A percentile compares a stretch with the other conserved stretches of the same genome.
These are phyloP conservation scores for Sebastes iracundus DNA, from an alignment of 2,797 vertebrate genomes.

Conservation along the genomic window DNA sequence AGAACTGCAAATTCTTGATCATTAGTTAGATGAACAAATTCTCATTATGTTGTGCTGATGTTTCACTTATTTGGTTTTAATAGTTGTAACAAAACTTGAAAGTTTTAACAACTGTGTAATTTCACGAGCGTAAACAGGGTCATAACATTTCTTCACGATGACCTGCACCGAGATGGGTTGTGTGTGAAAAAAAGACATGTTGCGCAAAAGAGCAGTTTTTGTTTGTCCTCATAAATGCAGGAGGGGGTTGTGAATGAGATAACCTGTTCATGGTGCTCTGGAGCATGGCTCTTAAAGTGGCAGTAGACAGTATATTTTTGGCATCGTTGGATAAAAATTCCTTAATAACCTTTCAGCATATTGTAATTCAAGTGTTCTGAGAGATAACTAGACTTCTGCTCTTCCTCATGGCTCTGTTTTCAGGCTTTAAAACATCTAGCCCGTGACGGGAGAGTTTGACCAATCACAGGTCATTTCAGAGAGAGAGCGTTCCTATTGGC, in stretches of 20 bases:
- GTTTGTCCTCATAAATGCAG: not conserved
- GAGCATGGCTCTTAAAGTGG: not conserved
- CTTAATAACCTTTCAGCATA: too few relatives aligned
- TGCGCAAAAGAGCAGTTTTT: not conserved
- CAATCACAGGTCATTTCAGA: too few relatives aligned
- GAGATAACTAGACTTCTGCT: too few relatives aligned
- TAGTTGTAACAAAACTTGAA: not conserved
- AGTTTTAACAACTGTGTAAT: not conserved
- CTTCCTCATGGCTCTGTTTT: too few relatives aligned
- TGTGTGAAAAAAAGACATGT: not conserved
- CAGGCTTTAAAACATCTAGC: too few relatives aligned
- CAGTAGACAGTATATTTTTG: too few relatives aligned
- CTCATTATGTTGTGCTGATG: not conserved
- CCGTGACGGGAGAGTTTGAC: too few relatives aligned
- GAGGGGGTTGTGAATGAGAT: not conserved
- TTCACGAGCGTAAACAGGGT: not conserved
- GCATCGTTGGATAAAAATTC: too few relatives aligned
- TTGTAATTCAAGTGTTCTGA: too few relatives aligned
- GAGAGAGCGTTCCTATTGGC: too few relatives aligned
- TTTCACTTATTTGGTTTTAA: not conserved
- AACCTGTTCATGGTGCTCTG: not conserved
- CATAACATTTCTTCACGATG: not conserved
- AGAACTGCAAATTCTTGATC: not conserved
- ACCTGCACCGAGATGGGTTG: accelerated
- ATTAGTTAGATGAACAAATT: not conserved